Percentiles rank a stretch among this genome's conserved stretches.
phyloP scores from a whole-genome alignment of 2,797 vertebrate genomes.

The Muscicapa striata region DNA sequence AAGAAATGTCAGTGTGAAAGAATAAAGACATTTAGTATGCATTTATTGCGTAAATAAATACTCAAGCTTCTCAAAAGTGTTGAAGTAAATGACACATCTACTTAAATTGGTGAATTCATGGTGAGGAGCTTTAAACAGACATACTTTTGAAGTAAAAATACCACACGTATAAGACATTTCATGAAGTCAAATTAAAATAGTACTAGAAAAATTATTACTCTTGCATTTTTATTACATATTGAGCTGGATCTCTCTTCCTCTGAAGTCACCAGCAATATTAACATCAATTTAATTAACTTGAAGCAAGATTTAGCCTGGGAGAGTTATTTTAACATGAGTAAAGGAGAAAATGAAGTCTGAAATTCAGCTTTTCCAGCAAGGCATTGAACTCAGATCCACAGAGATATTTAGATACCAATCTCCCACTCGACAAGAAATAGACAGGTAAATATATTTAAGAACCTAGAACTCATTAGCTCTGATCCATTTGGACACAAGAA shows the following conservation, averaged over 20 bases:
- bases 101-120: slow-evolving; percentile 16
- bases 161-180: not conserved
- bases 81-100: not conserved
- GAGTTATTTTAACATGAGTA: slow-evolving; percentile 5
- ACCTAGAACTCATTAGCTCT: not conserved
- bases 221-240: slow-evolving; percentile 19
- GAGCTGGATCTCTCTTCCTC: slow-evolving; percentile 14
- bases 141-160: slow-evolving; percentile 46
- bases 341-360: slow-evolving; percentile 37
- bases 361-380: not conserved
- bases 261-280: slow-evolving; percentile 44
- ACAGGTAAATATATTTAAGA: slow-evolving; percentile 21
- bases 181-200: not conserved
- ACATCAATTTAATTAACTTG: slow-evolving; percentile 40
- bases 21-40: slow-evolving; percentile 5
- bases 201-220: slow-evolving; percentile 18
- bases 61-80: slow-evolving; percentile 13
- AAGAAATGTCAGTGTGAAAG: slow-evolving; percentile 29
- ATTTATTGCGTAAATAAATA: not conserved
- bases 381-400: not conserved
- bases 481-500: not conserved
- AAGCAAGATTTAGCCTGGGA: slow-evolving; percentile 7
- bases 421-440: not conserved
- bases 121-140: slow-evolving; percentile 25
- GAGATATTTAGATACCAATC: not conserved